These are phyloP conservation scores for Schizopygopsis malacanthus DNA, from an alignment of 2,797 vertebrate species.

Conservation along the genomic window DNA sequence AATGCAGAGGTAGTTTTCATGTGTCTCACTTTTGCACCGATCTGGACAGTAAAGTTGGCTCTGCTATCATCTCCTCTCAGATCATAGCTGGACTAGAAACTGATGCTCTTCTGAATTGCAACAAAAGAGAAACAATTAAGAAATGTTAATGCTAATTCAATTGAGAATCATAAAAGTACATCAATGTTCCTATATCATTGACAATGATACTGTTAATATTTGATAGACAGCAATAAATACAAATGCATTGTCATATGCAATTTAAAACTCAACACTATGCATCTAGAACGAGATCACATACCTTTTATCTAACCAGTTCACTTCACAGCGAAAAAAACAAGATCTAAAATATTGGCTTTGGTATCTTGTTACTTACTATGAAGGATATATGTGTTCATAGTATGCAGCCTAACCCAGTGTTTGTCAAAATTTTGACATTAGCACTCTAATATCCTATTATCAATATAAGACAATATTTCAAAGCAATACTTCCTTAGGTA, in stretches of 20 bases:
- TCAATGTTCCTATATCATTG: neutral
- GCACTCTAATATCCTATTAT: no score
- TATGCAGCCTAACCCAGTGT: neutral
- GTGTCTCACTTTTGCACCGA: slow-evolving; percentile 78
- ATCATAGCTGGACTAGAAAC: slow-evolving; percentile 65
- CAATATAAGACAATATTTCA: neutral
- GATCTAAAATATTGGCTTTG: neutral
- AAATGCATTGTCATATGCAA: neutral
- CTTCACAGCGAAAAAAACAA: neutral
- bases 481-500: neutral
- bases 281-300: neutral
- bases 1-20: neutral
- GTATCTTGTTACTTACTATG: neutral
- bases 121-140: neutral
- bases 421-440: neutral
- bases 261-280: neutral
- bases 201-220: neutral
- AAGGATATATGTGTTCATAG: neutral
- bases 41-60: slow-evolving; percentile 73
- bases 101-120: slow-evolving; percentile 35
- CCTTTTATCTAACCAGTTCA: neutral
- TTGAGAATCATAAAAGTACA: neutral
- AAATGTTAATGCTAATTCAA: neutral
- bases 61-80: slow-evolving; percentile 84
- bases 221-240: neutral